phyloP scores from a whole-genome alignment of 2,888 invertebrate genomes.

The Pteria penguin region DNA sequence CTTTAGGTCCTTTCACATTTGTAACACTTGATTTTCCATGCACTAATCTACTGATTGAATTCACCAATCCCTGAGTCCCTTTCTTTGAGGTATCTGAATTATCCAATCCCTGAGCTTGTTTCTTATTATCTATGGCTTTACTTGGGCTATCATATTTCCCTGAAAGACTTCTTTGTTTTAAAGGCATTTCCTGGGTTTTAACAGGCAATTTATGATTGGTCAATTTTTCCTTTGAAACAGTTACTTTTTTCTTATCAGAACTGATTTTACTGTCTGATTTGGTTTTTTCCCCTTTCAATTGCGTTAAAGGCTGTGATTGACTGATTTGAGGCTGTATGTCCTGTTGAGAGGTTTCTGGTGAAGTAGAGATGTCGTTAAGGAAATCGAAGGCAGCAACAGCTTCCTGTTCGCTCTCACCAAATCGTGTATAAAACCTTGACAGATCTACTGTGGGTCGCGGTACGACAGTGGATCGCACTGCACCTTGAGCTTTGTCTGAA shows the following conservation, averaged over 20 bases:
- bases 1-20: constrained; percentile 15
- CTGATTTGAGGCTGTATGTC: neutral
- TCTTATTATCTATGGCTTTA: neutral
- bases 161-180: neutral
- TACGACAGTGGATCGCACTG: constrained; percentile 14
- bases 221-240: constrained; percentile 5
- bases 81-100: constrained; percentile 9
- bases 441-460: constrained; percentile 59
- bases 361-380: constrained; percentile 62
- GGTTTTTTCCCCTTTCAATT: neutral
- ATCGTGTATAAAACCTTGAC: constrained; percentile 61
- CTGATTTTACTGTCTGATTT: neutral
- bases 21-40: neutral
- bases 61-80: constrained; percentile 23
- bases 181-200: neutral
- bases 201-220: neutral
- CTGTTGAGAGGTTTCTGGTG: constrained; percentile 30
- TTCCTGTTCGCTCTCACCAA: constrained; percentile 66
- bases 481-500: constrained; percentile 54
- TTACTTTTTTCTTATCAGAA: neutral
- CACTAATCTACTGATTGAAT: neutral
- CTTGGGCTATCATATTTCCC: neutral
- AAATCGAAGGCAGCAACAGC: constrained; percentile 72
- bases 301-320: constrained; percentile 7
- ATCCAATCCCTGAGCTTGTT: constrained; percentile 26